Evolutionary conservation across 2,888 invertebrate genomes (phyloP), one percentile per base, ranked within the genome.

Genomic region (Lutraria lutraria): DNA sequence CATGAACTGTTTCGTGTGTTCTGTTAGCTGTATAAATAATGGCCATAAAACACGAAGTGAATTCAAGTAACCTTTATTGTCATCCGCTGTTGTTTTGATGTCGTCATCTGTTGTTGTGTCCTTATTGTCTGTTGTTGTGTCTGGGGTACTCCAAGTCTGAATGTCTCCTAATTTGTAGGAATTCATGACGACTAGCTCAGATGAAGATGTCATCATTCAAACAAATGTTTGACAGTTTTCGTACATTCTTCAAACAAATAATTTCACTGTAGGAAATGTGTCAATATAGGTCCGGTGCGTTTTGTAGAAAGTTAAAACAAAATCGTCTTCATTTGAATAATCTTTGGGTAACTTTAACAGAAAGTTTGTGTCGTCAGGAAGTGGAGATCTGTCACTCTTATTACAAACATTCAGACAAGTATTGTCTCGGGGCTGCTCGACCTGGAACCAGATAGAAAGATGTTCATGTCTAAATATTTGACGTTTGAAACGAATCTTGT

Each of bases 231-330:
- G n/a, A 8, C 21, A 25, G 63, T 68, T 25, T 25, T 0, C 4
- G 13, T 10, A 8, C 8, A 6, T 68, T 56, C 19, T 76, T 76
- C 76, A 76, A 15, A 34, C 34, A 76, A 2, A 34, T 19, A 76
- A 31, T 34, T 76, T 76, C 4, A 76, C 76, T 0, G 34, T 76
- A 3, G 76, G 76, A 16, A 76, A 76, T 16, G 31, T 76, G 13
- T 31, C 19, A 31, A 12, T 34, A 76, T 31, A 19, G 34, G 31
- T 13, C 21, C 31, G 76, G 6, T 76, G 76, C 13, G 84, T 88
- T 54, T 85, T 56, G 63, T 85, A 85, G 52, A 88, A 81, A 31
- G 81, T 63, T 52, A 68, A 53, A 21, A 88, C 25, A 85, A 88
- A 88, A 34, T 31, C 53, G 16, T 88, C 88, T 29, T 81, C 88